Evolutionary conservation across 2,113 vertebrate genomes (phyloP).

Genomic region (Platichthys stellatus): DNA sequence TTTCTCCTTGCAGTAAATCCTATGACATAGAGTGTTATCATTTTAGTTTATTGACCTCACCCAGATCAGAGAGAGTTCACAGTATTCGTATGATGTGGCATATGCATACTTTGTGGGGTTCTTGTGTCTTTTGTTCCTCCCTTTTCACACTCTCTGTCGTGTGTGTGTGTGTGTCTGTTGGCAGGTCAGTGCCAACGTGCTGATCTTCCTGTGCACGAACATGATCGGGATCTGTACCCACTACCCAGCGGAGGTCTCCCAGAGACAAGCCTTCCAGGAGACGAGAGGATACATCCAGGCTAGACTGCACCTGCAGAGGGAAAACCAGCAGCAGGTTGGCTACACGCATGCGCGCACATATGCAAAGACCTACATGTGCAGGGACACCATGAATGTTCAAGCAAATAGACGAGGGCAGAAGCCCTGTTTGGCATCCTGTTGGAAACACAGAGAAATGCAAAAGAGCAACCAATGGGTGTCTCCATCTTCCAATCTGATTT

Average conservation of each 20-base stretch:
- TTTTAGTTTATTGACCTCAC: conserved; percentile 61
- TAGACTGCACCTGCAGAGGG: conserved; percentile 92
- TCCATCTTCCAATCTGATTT: conserved; percentile 45
- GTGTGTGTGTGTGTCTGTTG: conserved; percentile 2
- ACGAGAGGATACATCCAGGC: conserved; percentile 97
- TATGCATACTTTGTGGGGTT: conserved; percentile 10
- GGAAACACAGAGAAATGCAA: conserved; percentile 51
- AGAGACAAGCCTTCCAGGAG: conserved; percentile 97
- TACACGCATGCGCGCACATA: neutral
- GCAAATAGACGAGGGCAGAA: conserved; percentile 24
- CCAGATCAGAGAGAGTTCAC: conserved; percentile 66
- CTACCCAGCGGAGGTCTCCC: conserved; percentile 96
- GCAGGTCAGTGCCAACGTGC: conserved; percentile 91
- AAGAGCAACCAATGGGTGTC: conserved; percentile 60
- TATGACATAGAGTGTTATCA: conserved; percentile 63
- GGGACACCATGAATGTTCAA: neutral
- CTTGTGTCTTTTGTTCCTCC: neutral
- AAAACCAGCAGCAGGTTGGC: conserved; percentile 95
- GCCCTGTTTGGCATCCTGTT: neutral
- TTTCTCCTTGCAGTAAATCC: conserved; percentile 52
- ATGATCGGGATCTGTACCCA: conserved; percentile 97
- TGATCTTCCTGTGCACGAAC: conserved; percentile 96
- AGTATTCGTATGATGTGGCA: conserved; percentile 39
- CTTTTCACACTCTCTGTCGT: neutral
- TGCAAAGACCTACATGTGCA: too few relatives aligned